Evolutionary conservation across 2,888 invertebrate species (phyloP), one percentile per base, ranked within the genome.

Genomic region (Saturnia pavonia): DNA sequence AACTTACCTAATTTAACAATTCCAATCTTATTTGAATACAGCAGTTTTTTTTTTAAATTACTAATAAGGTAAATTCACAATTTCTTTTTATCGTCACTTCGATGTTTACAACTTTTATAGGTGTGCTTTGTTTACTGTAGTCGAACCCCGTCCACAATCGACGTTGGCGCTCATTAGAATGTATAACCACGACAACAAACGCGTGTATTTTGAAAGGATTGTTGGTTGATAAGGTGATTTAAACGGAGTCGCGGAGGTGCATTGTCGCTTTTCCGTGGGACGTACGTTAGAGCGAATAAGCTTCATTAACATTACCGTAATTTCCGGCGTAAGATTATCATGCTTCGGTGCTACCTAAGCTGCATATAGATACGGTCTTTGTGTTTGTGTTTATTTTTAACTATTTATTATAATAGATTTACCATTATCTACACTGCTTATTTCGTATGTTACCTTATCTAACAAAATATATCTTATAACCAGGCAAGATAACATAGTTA

Each of bases 131-230:
- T 25, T 65, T 40, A 65, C 22, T 65, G 27, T 40, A 65, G 12
- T 65, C 40, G 19, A 40, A 8, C 11, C 65, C 40, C 19, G 65
- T 19, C 40, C 40, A 40, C 40, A 40, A 40, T 34, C 65, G 40
- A 19, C 40, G 65, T 65, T n/a, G n/a, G 65, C 6, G 34, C 34
- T 40, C 1, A 65, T 65, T n/a, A 40, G 65, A 40, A 40, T 65
- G 65, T 65, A 40, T 65, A 65, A 40, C 40, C 65, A 65, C 65
- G 40, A 65, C 65, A 40, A 65, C 65, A 9, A 40, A 14, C 40
- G 40, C 22, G 40, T 65, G 22, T 65, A 65, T 65, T 65, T 65
- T 65, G 65, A 65, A 65, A 65, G 65, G n/a, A 65, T 40, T 1
- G 40, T 40, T 2, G 40, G n/a, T n/a, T 7, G 65, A n/a, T 65